Base-by-base conservation (phyloP, 2,888 invertebrate genomes). In the Cylindroiulus punctatus region DNA sequence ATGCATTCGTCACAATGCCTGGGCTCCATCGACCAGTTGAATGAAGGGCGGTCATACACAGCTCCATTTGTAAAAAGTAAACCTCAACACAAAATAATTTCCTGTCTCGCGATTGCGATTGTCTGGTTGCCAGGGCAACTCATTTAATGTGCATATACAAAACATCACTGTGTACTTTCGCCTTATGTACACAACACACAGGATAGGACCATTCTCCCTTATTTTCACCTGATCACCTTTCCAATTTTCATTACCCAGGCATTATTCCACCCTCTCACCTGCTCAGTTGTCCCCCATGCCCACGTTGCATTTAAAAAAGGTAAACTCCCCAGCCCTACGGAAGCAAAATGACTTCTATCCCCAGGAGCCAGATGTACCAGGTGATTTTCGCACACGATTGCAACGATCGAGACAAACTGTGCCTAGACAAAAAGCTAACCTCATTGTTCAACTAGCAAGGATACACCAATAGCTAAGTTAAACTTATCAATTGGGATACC, bases 131-230 rank as follows among this genome's bases (percentile, higher is more conserved):
- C 76, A 76, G 10, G 76, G 30, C 76, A 76, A 76, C 76, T 17
- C 76, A 17, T 76, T 76, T 76, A 76, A 76, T 76, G 76, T 76
- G 76, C 76, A 76, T 76, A 76, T 76, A 76, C 76, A 76, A 76
- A 76, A 76, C 76, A 76, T 30, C 76, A 30, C 76, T 76, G 76
- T 32, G 76, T 65, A 17, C 52, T 65, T 65, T 76, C 76, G 30
- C 76, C n/a, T 76, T 14, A 17, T 76, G 76, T 76, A 76, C 76
- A 30, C 76, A 76, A 14, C 76, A 14, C 76, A 30, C 76, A 32
- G 26, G 76, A 76, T 30, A 76, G 65, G 65, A 30, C 30, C 76
- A 26, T 17, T 76, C 17, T 76, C 76, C 17, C 76, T 76, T 76
- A 32, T 76, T 76, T 76, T 76, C 76, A 76, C 30, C 76, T 76